Conservation (phyloP, 35 echinoderm and acorn worm species). For the Apostichopus japonicus region DNA sequence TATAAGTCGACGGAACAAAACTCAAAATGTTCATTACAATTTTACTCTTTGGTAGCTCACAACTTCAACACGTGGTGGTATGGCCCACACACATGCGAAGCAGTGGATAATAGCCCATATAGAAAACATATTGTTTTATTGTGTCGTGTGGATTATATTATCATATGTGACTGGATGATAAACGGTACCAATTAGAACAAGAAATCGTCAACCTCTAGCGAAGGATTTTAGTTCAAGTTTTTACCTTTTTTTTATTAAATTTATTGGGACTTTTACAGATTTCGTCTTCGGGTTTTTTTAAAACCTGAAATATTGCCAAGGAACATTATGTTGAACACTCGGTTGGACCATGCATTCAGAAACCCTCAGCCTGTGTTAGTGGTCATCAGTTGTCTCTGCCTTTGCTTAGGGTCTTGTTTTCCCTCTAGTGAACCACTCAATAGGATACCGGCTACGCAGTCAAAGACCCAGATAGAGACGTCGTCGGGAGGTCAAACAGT, state of each 20-base stretch:
- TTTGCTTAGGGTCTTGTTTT: constrained; percentile 43
- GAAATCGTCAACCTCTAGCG: too few relatives aligned
- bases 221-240: too few relatives aligned
- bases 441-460: constrained; percentile 23
- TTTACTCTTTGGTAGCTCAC: neutral
- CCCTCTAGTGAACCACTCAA: constrained; percentile 53
- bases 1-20: constrained; percentile 4
- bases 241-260: too few relatives aligned
- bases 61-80: constrained; percentile 10
- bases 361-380: constrained; percentile 39
- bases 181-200: too few relatives aligned
- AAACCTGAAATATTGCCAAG: neutral
- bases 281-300: neutral
- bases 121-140: too few relatives aligned
- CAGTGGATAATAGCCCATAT: neutral
- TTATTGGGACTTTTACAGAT: too few relatives aligned
- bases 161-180: too few relatives aligned
- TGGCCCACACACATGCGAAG: neutral
- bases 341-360: constrained; percentile 19
- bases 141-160: too few relatives aligned
- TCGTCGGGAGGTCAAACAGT: neutral
- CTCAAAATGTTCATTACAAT: constrained; percentile 30
- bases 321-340: constrained; percentile 51
- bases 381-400: constrained; percentile 24
- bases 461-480: neutral